A percentile compares a stretch with the other conserved stretches of the same genome.
phyloP scores from a whole-genome alignment of 2,797 vertebrate species.

The Hyperoplus lanceolatus region DNA sequence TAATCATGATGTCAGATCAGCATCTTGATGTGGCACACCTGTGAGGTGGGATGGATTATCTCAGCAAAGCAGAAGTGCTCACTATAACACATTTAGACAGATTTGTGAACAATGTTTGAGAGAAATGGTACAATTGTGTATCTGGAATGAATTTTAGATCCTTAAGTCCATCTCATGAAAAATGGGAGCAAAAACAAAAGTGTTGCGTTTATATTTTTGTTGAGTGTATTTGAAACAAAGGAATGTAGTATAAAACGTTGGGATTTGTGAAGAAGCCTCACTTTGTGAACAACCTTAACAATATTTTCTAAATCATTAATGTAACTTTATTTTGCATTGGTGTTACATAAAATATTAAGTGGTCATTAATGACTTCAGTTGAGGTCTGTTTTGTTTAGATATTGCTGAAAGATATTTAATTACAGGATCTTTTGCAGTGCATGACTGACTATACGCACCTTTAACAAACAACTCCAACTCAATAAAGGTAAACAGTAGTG shows the following conservation, averaged over 20 bases:
- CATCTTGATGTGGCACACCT: no score
- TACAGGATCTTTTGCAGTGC: conserved; percentile 31
- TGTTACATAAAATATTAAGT: neutral
- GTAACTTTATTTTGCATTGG: neutral
- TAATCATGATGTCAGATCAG: no score
- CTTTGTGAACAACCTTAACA: neutral
- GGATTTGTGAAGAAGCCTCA: neutral
- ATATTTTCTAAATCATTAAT: neutral
- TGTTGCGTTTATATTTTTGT: no score
- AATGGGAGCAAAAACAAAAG: no score
- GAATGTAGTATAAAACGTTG: neutral
- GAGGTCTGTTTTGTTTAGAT: conserved; percentile 24
- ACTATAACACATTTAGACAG: no score
- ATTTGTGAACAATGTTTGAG: no score
- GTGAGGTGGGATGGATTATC: no score
- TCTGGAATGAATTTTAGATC: no score
- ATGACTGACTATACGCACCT: conserved; percentile 65
- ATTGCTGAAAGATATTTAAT: conserved; percentile 16
- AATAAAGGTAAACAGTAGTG: conserved; percentile 49
- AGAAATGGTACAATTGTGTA: no score
- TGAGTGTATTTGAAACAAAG: neutral
- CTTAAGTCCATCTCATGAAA: no score
- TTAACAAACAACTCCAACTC: conserved; percentile 64
- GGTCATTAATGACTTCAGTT: neutral
- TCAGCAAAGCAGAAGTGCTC: no score